Base-by-base conservation (phyloP, 2,113 vertebrate genomes). In the Strix uralensis region DNA sequence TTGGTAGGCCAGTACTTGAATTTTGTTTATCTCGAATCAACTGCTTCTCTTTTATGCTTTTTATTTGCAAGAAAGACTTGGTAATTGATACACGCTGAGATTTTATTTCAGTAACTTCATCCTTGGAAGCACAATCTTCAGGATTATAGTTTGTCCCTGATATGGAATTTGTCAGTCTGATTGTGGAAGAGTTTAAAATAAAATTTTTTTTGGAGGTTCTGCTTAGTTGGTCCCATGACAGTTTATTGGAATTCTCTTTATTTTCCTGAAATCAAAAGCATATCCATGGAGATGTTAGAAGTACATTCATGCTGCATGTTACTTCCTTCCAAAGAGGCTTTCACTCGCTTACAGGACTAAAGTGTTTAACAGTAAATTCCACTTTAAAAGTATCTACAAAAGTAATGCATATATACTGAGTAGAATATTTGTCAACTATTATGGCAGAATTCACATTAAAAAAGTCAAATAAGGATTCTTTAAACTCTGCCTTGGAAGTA, bases 11-110 rank as follows among this genome's bases (percentile, higher is more conserved):
- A 36, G 63, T 59, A 75, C 38, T 85, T 71, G 94, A 88, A 34
- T 94, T 98, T 47, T 89, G 73, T 47, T 98, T 98, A 70, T 98
- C 98, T 90, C 86, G 72, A 58, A 92, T 87, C 5, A 97, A 38
- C 73, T 97, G 97, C 52, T 91, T 97, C 74, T 98, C 96, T 84
- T 95, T 98, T 46, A 73, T 77, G 46, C 80, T 95, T 94, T 97
- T 98, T 65, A 98, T 93, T 46, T 97, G 92, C 73, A 98, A 92
- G 78, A 98, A 98, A 30, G 96, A 94, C 88, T 97, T 98, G 65
- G 96, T 99, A 32, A 98, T 92, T 7, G 98, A 98, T 58, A 95
- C 59, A 10, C 69, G 91, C 36, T 81, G 96, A 81, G 70, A 67
- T 40, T 91, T 96, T 55, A 20, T 58, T 87, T 97, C 86, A 21